Evolutionary conservation across 2,113 vertebrate genomes (phyloP).

Genomic region (Campylomormyrus tamandua): DNA sequence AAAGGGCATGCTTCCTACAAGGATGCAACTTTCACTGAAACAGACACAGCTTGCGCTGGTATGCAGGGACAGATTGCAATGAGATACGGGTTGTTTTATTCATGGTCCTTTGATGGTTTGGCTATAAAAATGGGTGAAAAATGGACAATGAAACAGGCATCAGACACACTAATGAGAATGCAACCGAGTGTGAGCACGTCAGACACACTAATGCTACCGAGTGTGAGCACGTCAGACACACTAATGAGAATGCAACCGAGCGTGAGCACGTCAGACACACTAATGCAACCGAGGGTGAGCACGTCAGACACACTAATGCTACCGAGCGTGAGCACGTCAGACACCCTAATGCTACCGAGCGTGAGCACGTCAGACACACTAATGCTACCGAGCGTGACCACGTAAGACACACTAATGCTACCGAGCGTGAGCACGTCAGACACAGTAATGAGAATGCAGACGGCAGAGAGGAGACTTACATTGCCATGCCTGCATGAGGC

Average conservation of each 20-base stretch:
- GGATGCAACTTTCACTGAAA: neutral
- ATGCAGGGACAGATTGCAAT: neutral
- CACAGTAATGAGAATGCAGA: neutral
- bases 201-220: too few species aligned
- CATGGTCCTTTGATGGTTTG: neutral
- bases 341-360: too few species aligned
- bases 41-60: neutral
- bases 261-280: neutral
- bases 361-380: neutral
- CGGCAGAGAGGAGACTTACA: slow-evolving; percentile 49
- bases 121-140: neutral
- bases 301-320: neutral
- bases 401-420: neutral
- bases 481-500: slow-evolving; percentile 51
- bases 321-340: too few species aligned
- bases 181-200: neutral
- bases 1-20: neutral
- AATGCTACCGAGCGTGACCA: neutral
- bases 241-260: neutral
- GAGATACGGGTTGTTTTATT: neutral
- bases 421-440: neutral
- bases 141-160: neutral
- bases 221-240: neutral
- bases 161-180: neutral
- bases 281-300: neutral